Percentiles rank a stretch among this genome's conserved stretches.
Evolutionary conservation across 2,113 vertebrate species (phyloP).

Genomic region (Natator depressus): DNA sequence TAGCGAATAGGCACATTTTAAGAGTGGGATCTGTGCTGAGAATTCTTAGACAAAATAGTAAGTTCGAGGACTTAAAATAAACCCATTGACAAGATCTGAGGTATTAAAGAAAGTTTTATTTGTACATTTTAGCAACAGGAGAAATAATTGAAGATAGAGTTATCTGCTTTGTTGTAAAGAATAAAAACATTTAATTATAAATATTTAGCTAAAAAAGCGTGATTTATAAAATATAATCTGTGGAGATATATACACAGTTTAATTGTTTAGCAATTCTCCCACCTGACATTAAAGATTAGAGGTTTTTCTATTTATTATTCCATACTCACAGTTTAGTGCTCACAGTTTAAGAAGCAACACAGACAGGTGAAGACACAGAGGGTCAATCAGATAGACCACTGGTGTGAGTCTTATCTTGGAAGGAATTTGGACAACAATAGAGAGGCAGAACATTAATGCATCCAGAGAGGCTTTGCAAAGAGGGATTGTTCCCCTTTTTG

Average conservation of each 20-base stretch:
- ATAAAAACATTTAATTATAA: constrained; percentile 80
- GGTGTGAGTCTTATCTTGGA: not conserved
- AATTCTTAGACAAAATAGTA: not conserved
- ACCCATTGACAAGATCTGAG: constrained; percentile 1
- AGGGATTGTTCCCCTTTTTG: not conserved
- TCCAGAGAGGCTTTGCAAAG: not conserved
- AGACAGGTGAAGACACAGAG: not conserved
- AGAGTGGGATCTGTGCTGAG: not conserved
- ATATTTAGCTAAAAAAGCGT: constrained; percentile 74
- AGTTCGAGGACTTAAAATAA: constrained; percentile 19
- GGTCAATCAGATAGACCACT: not conserved
- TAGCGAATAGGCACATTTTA: not conserved
- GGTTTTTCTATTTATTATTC: constrained; percentile 57
- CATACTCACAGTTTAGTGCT: constrained; percentile 68
- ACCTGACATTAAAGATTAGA: constrained; percentile 57
- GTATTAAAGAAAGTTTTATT: constrained; percentile 59
- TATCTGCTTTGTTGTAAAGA: constrained; percentile 72
- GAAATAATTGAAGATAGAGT: constrained; percentile 66
- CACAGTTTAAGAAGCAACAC: constrained; percentile 55
- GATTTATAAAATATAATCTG: constrained; percentile 74
- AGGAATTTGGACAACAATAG: not conserved
- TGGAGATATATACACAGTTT: constrained; percentile 69
- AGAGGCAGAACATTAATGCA: constrained; percentile 34
- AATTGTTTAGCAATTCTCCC: constrained; percentile 63
- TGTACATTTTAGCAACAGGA: constrained; percentile 70